A percentile compares a stretch with the other conserved stretches of the same genome.
These are phyloP conservation scores for Gallinago nigripennis DNA, from an alignment of 2,797 vertebrate species.

Conservation along the genomic window DNA sequence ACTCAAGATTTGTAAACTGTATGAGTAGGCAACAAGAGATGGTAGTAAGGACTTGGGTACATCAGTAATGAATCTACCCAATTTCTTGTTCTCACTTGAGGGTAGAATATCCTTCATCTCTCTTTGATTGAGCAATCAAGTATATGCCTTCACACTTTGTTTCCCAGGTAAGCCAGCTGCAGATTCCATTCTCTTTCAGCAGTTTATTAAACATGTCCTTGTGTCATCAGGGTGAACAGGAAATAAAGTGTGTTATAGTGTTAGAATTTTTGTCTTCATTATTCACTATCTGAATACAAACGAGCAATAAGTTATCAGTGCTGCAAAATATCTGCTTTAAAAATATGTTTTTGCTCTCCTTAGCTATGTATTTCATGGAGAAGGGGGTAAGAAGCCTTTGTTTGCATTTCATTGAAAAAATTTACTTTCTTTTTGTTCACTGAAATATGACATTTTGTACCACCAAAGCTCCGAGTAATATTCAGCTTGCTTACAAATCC, in stretches of 20 bases:
- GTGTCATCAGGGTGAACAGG: neutral
- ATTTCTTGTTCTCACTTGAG: conserved; percentile 36
- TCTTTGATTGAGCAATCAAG: conserved; percentile 25
- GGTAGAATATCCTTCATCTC: neutral
- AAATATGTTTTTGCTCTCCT: neutral
- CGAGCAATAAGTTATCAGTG: neutral
- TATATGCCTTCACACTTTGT: conserved; percentile 19
- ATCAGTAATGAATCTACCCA: neutral
- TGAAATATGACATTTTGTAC: neutral
- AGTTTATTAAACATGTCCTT: neutral
- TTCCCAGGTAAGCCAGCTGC: conserved; percentile 7
- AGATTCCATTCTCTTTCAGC: neutral
- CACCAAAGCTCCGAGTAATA: neutral
- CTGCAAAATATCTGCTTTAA: neutral
- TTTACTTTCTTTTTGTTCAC: neutral
- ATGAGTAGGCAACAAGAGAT: conserved; percentile 20
- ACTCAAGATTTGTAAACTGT: conserved; percentile 52
- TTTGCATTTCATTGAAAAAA: neutral
- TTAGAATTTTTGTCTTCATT: neutral
- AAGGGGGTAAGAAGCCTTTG: neutral
- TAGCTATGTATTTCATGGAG: neutral
- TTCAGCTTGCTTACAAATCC: neutral
- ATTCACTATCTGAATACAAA: neutral
- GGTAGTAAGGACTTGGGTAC: conserved; percentile 39
- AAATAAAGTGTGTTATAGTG: neutral